Evolutionary conservation across 2,888 invertebrate species (phyloP), one percentile per base, ranked within the genome.

Genomic region (Rhorus exstirpatorius): DNA sequence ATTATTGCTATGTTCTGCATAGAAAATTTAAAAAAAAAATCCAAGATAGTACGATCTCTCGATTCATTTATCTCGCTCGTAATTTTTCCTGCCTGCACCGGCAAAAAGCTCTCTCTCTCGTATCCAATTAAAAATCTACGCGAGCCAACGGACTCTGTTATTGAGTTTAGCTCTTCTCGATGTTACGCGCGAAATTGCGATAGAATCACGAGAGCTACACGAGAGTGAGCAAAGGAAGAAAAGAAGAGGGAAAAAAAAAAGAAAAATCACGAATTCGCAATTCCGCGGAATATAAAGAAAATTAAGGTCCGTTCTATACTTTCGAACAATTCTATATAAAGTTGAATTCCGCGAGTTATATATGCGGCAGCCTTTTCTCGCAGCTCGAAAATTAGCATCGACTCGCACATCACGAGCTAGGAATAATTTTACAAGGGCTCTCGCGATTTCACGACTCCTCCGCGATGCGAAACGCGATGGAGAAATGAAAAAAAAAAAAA

Each of bases 221-320:
- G 53, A 46, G n/a, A 71, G 38, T 19, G 10, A 6, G 44, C 14
- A 26, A 4, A 44, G 31, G 24, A 51, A 61, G 21, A 53, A 10
- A 55, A 58, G 26, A 26, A 14, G 12, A 31, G 44, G 46, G 8
- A 46, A 46, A n/a, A 17, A 24, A n/a, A 46, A 46, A n/a, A 17
- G 14, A 21, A 31, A 17, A 65, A 31, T 35, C 3, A n/a, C 10
- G 14, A 26, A 61, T 19, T 44, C 68, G 14, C 24, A 61, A 41
- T 77, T 14, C 1, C 38, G 0, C n/a, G 8, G 12, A 31, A 51
- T 10, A 24, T 8, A 12, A 51, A 63, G 21, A 70, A 67, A 68
- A 74, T 79, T 44, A 74, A 14, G 46, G 6, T 10, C 4, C n/a
- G 68, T 53, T 74, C 53, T 17, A n/a, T n/a, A 68, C 17, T 79